Percentiles rank a stretch among this genome's conserved stretches.
Evolutionary conservation across 2,797 vertebrate genomes (phyloP).

Genomic region (Ambastaia sidthimunki): DNA sequence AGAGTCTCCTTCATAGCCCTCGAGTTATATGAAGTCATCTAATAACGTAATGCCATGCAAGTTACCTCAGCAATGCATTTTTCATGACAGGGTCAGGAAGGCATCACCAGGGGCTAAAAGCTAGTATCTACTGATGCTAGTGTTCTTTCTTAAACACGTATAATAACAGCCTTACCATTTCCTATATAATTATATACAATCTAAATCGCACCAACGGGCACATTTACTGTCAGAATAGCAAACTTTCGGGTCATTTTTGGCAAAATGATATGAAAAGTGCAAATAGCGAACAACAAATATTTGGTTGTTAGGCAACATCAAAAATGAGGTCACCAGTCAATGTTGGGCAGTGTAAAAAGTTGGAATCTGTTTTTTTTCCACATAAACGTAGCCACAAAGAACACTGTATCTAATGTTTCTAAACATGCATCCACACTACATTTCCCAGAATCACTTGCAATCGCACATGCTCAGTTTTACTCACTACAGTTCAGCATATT

Average conservation of each 20-base stretch:
- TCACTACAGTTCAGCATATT: conserved; percentile 8
- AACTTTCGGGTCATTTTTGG: conserved; percentile 45
- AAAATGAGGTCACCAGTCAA: conserved; percentile 53
- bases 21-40: conserved; percentile 15
- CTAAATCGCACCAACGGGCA: conserved; percentile 19
- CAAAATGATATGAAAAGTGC: conserved; percentile 57
- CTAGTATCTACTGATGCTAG: conserved; percentile 39
- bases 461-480: background rate
- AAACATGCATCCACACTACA: conserved; percentile 19
- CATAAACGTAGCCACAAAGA: background rate
- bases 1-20: conserved; percentile 22
- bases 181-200: conserved; percentile 53
- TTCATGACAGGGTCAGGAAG: conserved; percentile 24
- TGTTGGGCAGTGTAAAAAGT: conserved; percentile 51
- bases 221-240: conserved; percentile 3
- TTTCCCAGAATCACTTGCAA: conserved; percentile 2
- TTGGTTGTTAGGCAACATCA: conserved; percentile 51
- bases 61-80: conserved; percentile 27
- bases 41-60: conserved; percentile 31
- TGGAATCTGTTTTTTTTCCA: conserved; percentile 16
- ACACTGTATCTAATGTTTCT: background rate
- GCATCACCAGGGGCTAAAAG: conserved; percentile 16
- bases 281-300: conserved; percentile 60
- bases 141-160: conserved; percentile 17
- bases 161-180: conserved; percentile 47